phyloP scores from a whole-genome alignment of 2,797 vertebrate species.

The Xenopus petersii region DNA sequence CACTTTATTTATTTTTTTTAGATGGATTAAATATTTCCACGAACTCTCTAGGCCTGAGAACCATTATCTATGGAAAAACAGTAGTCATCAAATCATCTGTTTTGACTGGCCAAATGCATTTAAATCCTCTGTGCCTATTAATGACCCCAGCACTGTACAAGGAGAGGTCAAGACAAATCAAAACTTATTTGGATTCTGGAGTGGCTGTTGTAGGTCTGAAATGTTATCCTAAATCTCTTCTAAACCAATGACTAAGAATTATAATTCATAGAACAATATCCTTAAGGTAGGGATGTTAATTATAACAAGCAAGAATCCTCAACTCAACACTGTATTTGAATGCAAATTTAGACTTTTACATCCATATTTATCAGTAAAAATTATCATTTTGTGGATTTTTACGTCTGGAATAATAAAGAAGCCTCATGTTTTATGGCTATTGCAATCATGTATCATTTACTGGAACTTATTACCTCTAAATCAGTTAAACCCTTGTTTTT shows the following conservation, averaged over 20 bases:
- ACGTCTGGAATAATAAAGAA: neutral
- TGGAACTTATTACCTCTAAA: neutral
- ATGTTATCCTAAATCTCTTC: neutral
- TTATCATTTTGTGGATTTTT: neutral
- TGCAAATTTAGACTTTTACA: neutral
- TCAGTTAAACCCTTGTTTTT: conserved; percentile 4
- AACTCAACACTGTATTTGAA: neutral
- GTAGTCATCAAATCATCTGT: too few species aligned
- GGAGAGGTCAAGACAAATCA: neutral
- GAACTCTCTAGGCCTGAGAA: too few species aligned
- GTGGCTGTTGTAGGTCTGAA: neutral
- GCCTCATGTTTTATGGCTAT: neutral
- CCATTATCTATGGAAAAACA: too few species aligned
- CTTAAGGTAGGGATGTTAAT: neutral
- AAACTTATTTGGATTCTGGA: neutral
- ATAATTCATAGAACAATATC: neutral
- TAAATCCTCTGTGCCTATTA: neutral
- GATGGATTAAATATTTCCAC: too few species aligned
- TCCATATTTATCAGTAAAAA: neutral
- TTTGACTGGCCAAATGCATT: neutral
- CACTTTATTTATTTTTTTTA: too few species aligned
- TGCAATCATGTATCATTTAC: neutral
- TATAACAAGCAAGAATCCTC: neutral
- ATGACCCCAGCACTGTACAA: neutral
- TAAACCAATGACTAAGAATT: neutral